Base-by-base conservation (phyloP, 2,888 invertebrate genomes). In the Eupeodes latifasciatus region DNA sequence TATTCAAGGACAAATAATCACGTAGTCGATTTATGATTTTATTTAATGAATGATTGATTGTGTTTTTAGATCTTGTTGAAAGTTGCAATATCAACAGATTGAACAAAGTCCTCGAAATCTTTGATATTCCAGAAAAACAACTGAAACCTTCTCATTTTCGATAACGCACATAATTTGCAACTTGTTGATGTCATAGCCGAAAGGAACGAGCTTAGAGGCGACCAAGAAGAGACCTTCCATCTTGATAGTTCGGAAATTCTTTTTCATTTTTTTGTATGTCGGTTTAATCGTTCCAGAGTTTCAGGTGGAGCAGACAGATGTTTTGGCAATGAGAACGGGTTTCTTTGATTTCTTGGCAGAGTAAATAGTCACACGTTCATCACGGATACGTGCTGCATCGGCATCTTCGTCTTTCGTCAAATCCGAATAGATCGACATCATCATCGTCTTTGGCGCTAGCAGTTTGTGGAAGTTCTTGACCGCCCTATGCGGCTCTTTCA, bases 171-270 rank as follows among this genome's bases (percentile, higher is more conserved):
- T 96, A 91, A 99, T 98, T 94, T 98, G 98, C 90, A 99, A 95
- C 93, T 99, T 99, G 92, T 97, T 96, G 94, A 99, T 99, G 91
- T 99, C 99, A 93, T 98, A 99, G 79, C 98, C 99, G 57, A 99
- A 97, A 75, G 98, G 98, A 4, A 98, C 97, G 49, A 99, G 94
- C 95, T 98, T 99, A 74, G 98, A 97, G 83, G 98, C 98, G 92
- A 99, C 99, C 99, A 99, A 99, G 76, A 98, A 93, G 47, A 99
- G 96, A 90, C 99, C 99, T 89, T 99, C 98, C 96, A 97, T 97
- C 91, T 94, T 94, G 91, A 99, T 97, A 40, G 96, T 94, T 90
- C 98, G 96, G 14, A 99, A 98, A 83, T 92, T 94, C 76, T 95
- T 94, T 93, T 99, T 99, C 96, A 99, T 95, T 93, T 96, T 96